Evolutionary conservation across 2,888 invertebrate species (phyloP), one percentile per base, ranked within the genome.

Genomic region (Auanema sp.): DNA sequence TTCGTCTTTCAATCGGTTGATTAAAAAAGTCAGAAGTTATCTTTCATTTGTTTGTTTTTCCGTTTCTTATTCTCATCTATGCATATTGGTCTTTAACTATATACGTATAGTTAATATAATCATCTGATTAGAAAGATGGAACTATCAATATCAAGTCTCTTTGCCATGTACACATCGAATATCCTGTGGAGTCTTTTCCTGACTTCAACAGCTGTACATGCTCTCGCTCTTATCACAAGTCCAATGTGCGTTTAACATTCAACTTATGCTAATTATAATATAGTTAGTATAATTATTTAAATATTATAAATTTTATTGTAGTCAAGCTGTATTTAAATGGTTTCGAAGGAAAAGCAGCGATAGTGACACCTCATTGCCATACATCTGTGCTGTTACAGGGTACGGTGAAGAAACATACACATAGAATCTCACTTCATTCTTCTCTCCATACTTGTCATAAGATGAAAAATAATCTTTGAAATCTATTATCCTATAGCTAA

Each of bases 241-340:
- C 81, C 81, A 53, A 42, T 81, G 81, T 81, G 53, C 69, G 75
- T 67, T 33, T 60, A 25, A 2, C 21, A 43, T n/a, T n/a, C n/a
- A n/a, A n/a, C n/a, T n/a, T n/a, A n/a, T n/a, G n/a, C n/a, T n/a
- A n/a, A n/a, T n/a, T n/a, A n/a, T n/a, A n/a, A n/a, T n/a, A n/a
- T n/a, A n/a, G n/a, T n/a, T n/a, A n/a, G n/a, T n/a, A n/a, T n/a
- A n/a, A n/a, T n/a, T n/a, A 18, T 47, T 47, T 16, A 47, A 5
- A 47, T 47, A 47, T 47, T 5, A 47, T 47, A 5, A 47, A 16
- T n/a, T 16, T 16, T 43, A 4, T 72, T 81, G 63, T 68, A 81
- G 81, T 14, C 82, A 83, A 69, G 82, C 82, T 14, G 81, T 82
- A 14, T 74, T 72, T 65, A 82, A 82, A 69, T 82, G 82, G 82